Evolutionary conservation across 2,797 vertebrate genomes (phyloP).

Genomic region (Lagothrix lagotricha): DNA sequence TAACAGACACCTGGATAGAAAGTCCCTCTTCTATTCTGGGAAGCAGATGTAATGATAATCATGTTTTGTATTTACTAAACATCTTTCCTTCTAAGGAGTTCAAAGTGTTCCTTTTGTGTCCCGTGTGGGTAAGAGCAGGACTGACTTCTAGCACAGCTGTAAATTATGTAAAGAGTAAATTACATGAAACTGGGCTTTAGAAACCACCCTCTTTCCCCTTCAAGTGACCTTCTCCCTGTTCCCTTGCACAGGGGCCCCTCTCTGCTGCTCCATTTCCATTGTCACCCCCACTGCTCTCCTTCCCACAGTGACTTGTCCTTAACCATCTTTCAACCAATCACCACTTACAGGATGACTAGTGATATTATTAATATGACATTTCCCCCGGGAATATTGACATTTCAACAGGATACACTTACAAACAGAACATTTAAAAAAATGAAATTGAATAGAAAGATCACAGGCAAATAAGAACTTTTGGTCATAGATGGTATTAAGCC

Average conservation of each 20-base stretch:
- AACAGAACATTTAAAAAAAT: neutral
- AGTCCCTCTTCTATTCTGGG: slow-evolving; percentile 41
- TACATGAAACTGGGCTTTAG: neutral
- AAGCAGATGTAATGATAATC: slow-evolving; percentile 52
- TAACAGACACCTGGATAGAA: slow-evolving; percentile 60
- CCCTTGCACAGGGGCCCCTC: neutral
- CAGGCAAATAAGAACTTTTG: neutral
- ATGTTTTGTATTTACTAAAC: slow-evolving; percentile 46
- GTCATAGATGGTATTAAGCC: neutral
- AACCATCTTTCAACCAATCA: neutral
- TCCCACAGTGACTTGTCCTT: neutral
- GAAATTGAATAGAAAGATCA: neutral
- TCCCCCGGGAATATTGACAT: neutral
- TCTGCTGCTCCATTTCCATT: neutral
- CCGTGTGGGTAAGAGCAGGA: slow-evolving; percentile 1
- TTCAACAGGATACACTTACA: neutral
- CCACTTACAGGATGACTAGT: neutral
- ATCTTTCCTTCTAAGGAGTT: slow-evolving; percentile 40
- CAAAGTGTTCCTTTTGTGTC: slow-evolving; percentile 23
- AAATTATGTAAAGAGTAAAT: neutral
- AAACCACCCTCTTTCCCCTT: neutral
- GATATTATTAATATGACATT: neutral
- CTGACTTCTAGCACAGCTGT: neutral
- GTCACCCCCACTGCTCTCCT: neutral
- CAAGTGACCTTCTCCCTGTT: neutral